Conservation (phyloP, 2,797 vertebrate genomes). For the Danio albolineatus region DNA sequence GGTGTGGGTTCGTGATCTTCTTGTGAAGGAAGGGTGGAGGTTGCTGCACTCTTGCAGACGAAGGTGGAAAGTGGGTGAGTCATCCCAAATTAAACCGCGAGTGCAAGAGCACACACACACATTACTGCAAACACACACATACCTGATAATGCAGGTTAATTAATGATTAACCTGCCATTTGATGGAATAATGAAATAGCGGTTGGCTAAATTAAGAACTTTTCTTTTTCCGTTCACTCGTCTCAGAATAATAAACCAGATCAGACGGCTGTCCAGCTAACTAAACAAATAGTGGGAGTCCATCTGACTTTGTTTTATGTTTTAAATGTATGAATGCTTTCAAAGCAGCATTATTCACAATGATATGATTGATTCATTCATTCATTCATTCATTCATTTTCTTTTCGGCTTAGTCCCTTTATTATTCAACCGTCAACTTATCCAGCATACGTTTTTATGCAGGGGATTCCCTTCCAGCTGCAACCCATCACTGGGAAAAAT, state of each 20-base stretch:
- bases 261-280: not conserved
- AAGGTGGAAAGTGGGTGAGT: constrained; percentile 74
- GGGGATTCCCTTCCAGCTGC: no score
- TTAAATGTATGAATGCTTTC: not conserved
- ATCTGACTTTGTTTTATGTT: not conserved
- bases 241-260: not conserved
- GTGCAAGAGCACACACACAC: constrained; percentile 29
- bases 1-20: constrained; percentile 17
- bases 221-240: not conserved
- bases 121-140: constrained; percentile 13
- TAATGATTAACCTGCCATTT: constrained; percentile 32
- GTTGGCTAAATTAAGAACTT: not conserved
- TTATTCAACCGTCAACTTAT: no score
- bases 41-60: constrained; percentile 72
- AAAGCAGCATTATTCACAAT: not conserved
- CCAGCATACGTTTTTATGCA: no score
- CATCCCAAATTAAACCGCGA: constrained; percentile 67
- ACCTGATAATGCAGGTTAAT: constrained; percentile 25
- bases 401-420: no score
- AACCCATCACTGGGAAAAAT: no score
- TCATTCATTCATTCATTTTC: no score
- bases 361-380: no score
- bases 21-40: constrained; percentile 46
- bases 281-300: not conserved
- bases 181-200: constrained; percentile 4